These are phyloP conservation scores for Myotis yumanensis DNA, from an alignment of 2,113 vertebrate species.

Conservation along the genomic window DNA sequence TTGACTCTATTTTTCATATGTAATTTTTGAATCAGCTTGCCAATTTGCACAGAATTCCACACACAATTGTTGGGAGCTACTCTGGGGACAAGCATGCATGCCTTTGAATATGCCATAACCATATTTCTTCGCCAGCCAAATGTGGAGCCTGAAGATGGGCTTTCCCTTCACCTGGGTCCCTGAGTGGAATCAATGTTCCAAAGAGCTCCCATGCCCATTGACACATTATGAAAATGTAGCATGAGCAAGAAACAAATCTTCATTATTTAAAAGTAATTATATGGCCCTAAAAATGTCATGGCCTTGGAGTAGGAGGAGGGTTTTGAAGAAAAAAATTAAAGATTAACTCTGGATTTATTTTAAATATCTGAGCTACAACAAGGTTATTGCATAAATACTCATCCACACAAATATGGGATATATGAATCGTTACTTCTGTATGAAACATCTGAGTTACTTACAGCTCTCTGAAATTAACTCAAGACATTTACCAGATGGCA, in stretches of 20 bases:
- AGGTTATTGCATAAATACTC: not conserved
- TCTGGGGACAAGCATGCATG: not conserved
- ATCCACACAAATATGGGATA: not conserved
- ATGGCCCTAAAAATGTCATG: not conserved
- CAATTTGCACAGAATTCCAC: not conserved
- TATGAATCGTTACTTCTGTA: conserved; percentile 1
- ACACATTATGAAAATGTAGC: not conserved
- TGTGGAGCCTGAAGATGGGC: not conserved
- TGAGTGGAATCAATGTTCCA: not conserved
- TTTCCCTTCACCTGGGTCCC: not conserved
- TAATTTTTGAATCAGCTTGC: not conserved
- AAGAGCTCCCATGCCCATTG: not conserved
- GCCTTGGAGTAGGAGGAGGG: not conserved
- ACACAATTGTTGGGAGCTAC: not conserved
- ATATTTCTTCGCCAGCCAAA: not conserved
- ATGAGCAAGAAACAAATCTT: conserved; percentile 1
- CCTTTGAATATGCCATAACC: not conserved
- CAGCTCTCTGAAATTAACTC: conserved; percentile 61
- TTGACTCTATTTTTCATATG: not conserved
- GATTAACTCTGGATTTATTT: not conserved
- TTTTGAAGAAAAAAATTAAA: not conserved
- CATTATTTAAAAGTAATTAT: not conserved
- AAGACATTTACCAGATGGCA: conserved; percentile 66
- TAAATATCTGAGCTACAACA: conserved; percentile 24
- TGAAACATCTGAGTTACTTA: conserved; percentile 47